These are phyloP conservation scores for Gallinago jamesoni DNA, from an alignment of 2,113 vertebrate genomes.

Conservation along the genomic window DNA sequence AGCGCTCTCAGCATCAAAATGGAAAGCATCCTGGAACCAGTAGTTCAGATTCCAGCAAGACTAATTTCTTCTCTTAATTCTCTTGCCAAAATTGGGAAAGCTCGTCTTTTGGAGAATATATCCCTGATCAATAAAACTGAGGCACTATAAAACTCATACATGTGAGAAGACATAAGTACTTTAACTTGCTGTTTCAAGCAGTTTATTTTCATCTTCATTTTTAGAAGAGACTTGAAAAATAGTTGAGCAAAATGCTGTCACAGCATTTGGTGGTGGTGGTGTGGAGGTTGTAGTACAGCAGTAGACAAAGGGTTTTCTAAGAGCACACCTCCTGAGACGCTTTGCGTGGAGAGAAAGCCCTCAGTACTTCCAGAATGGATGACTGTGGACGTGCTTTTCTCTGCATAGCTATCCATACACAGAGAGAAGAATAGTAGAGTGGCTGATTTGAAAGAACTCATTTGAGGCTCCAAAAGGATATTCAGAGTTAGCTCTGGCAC, in stretches of 20 bases:
- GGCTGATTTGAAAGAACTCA: not conserved
- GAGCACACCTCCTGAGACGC: not conserved
- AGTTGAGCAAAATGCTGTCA: not conserved
- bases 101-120: not conserved
- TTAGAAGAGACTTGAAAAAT: not conserved
- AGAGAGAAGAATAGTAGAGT: not conserved
- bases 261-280: not conserved
- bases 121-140: not conserved
- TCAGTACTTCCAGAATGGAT: not conserved
- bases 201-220: not conserved
- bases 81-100: not conserved
- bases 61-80: not conserved
- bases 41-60: not conserved
- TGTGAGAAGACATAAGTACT: not conserved
- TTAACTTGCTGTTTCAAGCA: not conserved
- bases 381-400: not conserved
- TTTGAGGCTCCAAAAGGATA: not conserved
- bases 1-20: not conserved
- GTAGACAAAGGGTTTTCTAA: not conserved
- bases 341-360: not conserved
- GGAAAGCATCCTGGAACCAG: not conserved
- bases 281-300: not conserved
- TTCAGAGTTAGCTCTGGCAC: not conserved
- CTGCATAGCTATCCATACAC: not conserved
- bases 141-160: not conserved